Evolutionary conservation across 1,140 invertebrate genomes (phyloP), one percentile per base, ranked within the genome.

Genomic region (Macrostomum lignano): DNA sequence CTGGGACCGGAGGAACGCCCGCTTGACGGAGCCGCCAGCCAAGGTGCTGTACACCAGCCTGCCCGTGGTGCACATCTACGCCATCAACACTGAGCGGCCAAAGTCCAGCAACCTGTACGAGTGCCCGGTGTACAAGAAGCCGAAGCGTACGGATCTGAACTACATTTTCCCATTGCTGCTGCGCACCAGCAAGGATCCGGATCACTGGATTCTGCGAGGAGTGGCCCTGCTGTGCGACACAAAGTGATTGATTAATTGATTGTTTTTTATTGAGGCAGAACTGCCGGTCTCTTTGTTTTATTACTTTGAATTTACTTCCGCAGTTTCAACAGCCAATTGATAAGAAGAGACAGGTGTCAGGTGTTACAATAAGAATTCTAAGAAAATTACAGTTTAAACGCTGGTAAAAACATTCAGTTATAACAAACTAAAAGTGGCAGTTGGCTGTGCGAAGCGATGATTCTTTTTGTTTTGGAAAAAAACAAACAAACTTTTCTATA

Each of bases 41-140:
- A 56, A 58, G 38, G 49, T 56, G 4, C 40, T 57, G 25, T 56
- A 51, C 44, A 52, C 49, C 1, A 25, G 29, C 9, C 42, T 56
- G 13, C 53, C 53, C 6, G 47, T 60, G 13, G 49, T 63, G 36
- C 84, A 88, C 46, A 79, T 93, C 41, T 88, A 75, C 49, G 78
- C 82, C 1, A 79, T 84, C 38, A 86, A 86, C 51, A 76, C 74
- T 11, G 49, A 55, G 35, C 44, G 44, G 25, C 35, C 33, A 11
- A 84, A 84, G 52, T 72, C 78, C 58, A 71, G 74, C 0, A 71
- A 73, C 43, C 58, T 82, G 1, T 93, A 91, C 46, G 78, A 88
- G 47, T 93, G 84, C 57, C 82, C 84, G 1, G 84, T 93, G 41
- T 93, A 91, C 55, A 69, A 79, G 42, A 91, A 91, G 49, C 78